Percentiles rank a stretch among this genome's conserved stretches.
Evolutionary conservation across 2,888 invertebrate species (phyloP).

Genomic region (Agrotis segetum): DNA sequence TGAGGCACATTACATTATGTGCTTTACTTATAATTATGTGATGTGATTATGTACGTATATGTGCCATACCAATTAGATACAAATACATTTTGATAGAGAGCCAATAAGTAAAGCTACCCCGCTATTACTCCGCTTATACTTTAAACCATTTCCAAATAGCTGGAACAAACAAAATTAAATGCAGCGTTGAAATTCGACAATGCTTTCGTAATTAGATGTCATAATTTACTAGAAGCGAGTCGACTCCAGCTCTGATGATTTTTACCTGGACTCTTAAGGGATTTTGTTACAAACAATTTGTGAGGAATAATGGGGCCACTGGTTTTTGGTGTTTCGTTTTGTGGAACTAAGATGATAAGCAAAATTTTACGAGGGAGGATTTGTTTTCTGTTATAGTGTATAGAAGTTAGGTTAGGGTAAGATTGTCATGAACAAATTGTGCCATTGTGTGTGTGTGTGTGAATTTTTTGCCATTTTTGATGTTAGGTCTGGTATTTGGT

Average conservation of each 20-base stretch:
- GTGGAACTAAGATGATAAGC: constrained; percentile 11
- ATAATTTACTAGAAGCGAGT: constrained; percentile 80
- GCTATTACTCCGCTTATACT: constrained; percentile 37
- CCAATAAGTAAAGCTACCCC: no score
- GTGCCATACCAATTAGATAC: no score
- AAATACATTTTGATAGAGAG: no score
- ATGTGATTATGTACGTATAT: no score
- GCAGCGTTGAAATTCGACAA: constrained; percentile 85
- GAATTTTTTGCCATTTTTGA: not conserved
- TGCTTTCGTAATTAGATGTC: constrained; percentile 86
- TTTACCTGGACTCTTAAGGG: constrained; percentile 71
- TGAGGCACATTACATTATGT: no score
- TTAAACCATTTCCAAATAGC: constrained; percentile 67
- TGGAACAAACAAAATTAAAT: constrained; percentile 85
- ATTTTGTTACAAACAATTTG: constrained; percentile 61
- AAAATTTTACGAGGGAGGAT: constrained; percentile 4
- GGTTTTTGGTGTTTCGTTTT: constrained; percentile 28
- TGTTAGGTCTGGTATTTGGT: no score
- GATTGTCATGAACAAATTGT: not conserved
- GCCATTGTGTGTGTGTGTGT: no score
- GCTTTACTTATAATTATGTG: no score
- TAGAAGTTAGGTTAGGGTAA: not conserved
- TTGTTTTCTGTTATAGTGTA: not conserved
- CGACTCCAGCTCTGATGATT: constrained; percentile 71
- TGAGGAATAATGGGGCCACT: constrained; percentile 39